Base-by-base conservation (phyloP, 2,797 vertebrate species). In the Uromys caudimaculatus region DNA sequence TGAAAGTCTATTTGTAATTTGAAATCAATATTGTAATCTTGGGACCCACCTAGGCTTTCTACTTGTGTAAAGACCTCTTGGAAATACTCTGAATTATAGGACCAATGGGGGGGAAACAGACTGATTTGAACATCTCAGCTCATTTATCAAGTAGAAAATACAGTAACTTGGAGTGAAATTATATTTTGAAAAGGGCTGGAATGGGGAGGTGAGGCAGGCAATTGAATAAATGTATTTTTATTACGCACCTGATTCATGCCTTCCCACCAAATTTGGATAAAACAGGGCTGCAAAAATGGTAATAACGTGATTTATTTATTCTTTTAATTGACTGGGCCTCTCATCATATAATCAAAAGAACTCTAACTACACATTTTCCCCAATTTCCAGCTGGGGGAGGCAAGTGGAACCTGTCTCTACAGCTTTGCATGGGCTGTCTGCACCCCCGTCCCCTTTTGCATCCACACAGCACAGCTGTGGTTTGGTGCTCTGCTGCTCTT, bases 211-310 rank as follows among this genome's bases (percentile, higher is more conserved):
- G 14, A 78, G 73, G 50, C 38, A 54, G 32, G 91, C 64, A 85
- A 52, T 41, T 81, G 47, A 87, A 90, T 67, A 88, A 86, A 95
- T 32, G 11, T 44, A 92, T 94, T 97, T 93, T 95, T 78, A 87
- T 93, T 35, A 3, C 47, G 77, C 13, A 58, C 69, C 24, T 93
- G 47, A 67, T 47, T 83, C 16, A 76, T 3, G 1, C 21, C 79
- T 92, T 69, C 67, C 69, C 16, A 84, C 9, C 19, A 54, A 69
- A 60, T 58, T 21, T 69, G 11, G 38, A 47, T 73, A 4, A 86
- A 89, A 60, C 2, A 44, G n/a, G 78, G 32, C 82, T 8, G 52
- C 0, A 52, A 78, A 89, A 90, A 78, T 62, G 88, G 35, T 67
- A 93, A 62, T 56, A 77, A 69, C 11, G 24, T 77, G 73, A 47